Percentiles rank a stretch among this genome's conserved stretches.
Evolutionary conservation across 2,888 invertebrate genomes (phyloP).

Genomic region (Limnephilus rhombicus): DNA sequence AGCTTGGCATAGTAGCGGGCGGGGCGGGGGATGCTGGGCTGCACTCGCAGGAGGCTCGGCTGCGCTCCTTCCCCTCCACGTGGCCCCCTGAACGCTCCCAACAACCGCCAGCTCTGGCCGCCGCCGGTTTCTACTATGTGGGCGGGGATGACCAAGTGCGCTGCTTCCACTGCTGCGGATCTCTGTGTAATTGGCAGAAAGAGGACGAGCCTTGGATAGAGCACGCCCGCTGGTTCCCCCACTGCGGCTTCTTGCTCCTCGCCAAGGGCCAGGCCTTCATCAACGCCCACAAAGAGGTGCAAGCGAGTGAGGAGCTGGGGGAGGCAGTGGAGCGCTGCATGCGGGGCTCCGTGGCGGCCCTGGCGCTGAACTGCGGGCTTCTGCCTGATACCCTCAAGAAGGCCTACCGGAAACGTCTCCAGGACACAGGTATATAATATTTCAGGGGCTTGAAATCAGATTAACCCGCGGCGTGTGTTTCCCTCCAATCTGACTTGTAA

Average conservation of each 20-base stretch:
- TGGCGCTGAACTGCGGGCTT: slow-evolving; percentile 73
- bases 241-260: slow-evolving; percentile 89
- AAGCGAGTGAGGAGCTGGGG: neutral
- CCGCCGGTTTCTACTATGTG: slow-evolving; percentile 93
- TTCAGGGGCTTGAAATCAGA: neutral
- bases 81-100: slow-evolving; percentile 90
- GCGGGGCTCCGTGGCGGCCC: slow-evolving; percentile 71
- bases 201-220: slow-evolving; percentile 96
- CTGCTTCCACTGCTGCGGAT: slow-evolving; percentile 97
- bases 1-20: slow-evolving; percentile 71
- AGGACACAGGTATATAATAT: slow-evolving; percentile 70
- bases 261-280: slow-evolving; percentile 90
- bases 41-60: slow-evolving; percentile 81
- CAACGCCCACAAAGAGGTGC: slow-evolving; percentile 71
- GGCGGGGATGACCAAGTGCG: slow-evolving; percentile 85
- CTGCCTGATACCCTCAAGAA: slow-evolving; percentile 74
- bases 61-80: slow-evolving; percentile 81
- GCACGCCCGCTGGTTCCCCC: slow-evolving; percentile 95
- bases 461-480: too few relatives aligned
- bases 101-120: slow-evolving; percentile 86
- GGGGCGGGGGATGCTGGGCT: slow-evolving; percentile 69
- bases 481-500: too few relatives aligned
- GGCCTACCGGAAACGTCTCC: slow-evolving; percentile 71
- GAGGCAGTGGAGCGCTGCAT: slow-evolving; percentile 71
- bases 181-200: slow-evolving; percentile 92